Conservation (phyloP, 2,888 invertebrate species). For the Gryllus longicercus region DNA sequence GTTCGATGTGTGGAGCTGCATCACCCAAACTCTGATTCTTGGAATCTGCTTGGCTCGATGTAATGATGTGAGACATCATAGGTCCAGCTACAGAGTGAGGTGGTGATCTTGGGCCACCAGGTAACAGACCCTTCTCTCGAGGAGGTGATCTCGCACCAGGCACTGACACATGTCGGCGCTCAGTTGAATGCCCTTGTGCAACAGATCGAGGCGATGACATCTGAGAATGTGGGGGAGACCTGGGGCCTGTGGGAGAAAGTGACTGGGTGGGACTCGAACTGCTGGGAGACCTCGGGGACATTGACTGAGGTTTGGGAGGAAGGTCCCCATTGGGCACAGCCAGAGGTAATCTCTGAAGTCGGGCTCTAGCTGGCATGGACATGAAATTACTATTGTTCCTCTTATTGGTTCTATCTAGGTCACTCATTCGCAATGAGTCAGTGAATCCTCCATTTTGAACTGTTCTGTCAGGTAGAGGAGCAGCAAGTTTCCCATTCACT, state of each 20-base stretch:
- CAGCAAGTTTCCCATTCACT: conserved; percentile 49
- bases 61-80: not conserved
- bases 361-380: conserved; percentile 22
- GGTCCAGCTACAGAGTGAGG: not conserved
- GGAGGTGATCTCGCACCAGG: not conserved
- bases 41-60: not conserved
- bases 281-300: conserved; percentile 36
- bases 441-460: not conserved
- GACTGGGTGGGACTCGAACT: conserved; percentile 29
- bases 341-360: conserved; percentile 27
- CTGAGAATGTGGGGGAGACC: conserved; percentile 17
- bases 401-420: not conserved
- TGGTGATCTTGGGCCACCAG: not conserved
- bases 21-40: not conserved
- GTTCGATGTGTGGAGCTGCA: not conserved
- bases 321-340: conserved; percentile 33
- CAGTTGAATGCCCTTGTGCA: not conserved
- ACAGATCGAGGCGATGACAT: not conserved
- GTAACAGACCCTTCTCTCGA: not conserved
- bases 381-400: conserved; percentile 5
- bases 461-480: conserved; percentile 38
- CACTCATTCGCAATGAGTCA: not conserved
- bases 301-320: conserved; percentile 45
- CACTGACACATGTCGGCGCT: not conserved
- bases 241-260: conserved; percentile 3